Evolutionary conservation across 92 coral and sea anemone genomes (phyloP), one percentile per base, ranked within the genome.

Genomic region (Paragorgia papillata): DNA sequence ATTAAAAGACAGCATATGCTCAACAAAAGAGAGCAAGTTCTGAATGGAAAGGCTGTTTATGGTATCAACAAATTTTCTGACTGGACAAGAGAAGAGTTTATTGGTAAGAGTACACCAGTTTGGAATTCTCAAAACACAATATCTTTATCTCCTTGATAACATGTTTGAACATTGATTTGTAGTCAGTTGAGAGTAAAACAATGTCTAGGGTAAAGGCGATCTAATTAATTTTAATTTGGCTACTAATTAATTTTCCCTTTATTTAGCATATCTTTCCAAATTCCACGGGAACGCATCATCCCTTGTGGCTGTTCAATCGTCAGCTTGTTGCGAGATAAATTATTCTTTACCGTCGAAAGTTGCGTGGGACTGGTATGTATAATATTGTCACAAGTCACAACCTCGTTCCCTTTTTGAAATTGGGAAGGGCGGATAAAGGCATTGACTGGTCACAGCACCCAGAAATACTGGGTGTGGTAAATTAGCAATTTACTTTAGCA

Each of bases 41-140:
- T 86, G 7, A 82, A 89, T 46, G 98, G 98, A 1, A 79, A 83
- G 33, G 98, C 98, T 75, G 76, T 83, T 2, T 94, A 94, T 82
- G 98, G 98, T 7, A 51, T 94, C n/a, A 94, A 94, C 69, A 91
- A 86, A 79, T 94, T 94, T 61, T 94, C 98, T 44, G 98, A 94
- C 60, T 86, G 89, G 97, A 94, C 98, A 32, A 75, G 88, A 24
- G 87, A 83, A 62, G 98, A 94, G 79, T 94, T 94, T 74, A 80
- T 59, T 87, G 98, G 98, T 93, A 64, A 1, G n/a, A 46, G 66
- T 59, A 25, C 13, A 34, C 15, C n/a, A 58, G n/a, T n/a, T n/a
- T n/a, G n/a, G n/a, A n/a, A n/a, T n/a, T n/a, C n/a, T n/a, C n/a
- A n/a, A n/a, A n/a, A n/a, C n/a, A n/a, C n/a, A n/a, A n/a, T n/a